phyloP scores from a whole-genome alignment of 2,113 vertebrate species.

The Strix aluco region DNA sequence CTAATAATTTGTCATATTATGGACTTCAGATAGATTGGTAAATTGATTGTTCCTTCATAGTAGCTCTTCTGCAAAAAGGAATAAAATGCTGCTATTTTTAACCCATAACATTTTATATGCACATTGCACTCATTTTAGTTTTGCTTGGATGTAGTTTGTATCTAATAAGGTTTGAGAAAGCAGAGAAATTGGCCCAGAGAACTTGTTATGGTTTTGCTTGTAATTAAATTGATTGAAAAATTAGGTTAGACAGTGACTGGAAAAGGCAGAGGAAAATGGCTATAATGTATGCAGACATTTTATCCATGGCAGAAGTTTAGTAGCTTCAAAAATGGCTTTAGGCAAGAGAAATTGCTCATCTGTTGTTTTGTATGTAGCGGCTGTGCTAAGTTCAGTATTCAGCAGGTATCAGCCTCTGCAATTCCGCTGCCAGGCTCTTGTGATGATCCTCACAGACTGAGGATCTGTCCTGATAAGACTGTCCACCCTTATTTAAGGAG shows the following conservation, averaged over 20 bases:
- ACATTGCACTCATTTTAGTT: background rate
- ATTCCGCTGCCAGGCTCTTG: background rate
- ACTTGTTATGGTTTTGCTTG: background rate
- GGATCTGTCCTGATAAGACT: background rate
- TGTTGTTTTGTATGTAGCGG: background rate
- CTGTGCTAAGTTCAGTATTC: background rate
- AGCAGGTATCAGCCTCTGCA: background rate
- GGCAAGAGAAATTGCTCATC: background rate
- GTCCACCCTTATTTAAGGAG: background rate
- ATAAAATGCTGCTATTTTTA: background rate
- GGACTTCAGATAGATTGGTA: background rate
- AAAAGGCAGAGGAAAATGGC: background rate
- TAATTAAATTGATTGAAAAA: background rate
- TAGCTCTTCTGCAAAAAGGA: background rate
- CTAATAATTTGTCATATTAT: background rate
- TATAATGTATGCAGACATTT: background rate
- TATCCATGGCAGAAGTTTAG: background rate
- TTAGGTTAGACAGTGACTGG: background rate
- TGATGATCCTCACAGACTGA: background rate
- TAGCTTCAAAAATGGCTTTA: background rate
- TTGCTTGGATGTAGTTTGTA: background rate
- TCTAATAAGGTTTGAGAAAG: background rate
- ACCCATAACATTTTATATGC: background rate
- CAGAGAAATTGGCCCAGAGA: background rate
- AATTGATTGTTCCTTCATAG: background rate